These are phyloP conservation scores for Himalopsyche tibetana DNA, from an alignment of 2,888 invertebrate species.

Conservation along the genomic window DNA sequence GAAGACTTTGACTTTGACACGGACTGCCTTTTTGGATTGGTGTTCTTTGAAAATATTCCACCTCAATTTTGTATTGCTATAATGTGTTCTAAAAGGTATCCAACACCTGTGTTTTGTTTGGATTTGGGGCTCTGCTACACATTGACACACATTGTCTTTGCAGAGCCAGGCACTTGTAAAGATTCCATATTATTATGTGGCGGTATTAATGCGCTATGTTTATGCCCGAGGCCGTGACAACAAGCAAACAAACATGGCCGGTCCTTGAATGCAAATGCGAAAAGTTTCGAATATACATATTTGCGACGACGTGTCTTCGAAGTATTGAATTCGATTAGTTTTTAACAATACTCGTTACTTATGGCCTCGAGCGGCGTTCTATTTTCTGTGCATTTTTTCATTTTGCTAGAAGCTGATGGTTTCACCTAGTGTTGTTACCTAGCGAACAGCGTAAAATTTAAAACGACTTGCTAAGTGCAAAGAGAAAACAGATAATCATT, in stretches of 20 bases:
- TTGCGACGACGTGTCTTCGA: slow-evolving; percentile 11
- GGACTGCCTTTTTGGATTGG: no score
- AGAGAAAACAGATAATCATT: no score
- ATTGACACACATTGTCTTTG: slow-evolving; percentile 3
- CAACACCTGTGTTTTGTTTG: neutral
- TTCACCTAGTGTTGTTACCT: no score
- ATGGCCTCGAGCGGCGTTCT: neutral
- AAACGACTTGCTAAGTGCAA: no score
- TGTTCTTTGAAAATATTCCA: no score
- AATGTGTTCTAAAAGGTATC: neutral
- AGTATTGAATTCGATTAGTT: slow-evolving; percentile 4
- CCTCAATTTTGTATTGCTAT: no score
- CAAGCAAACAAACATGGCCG: neutral
- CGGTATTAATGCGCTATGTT: slow-evolving; percentile 13
- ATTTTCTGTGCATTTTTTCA: neutral
- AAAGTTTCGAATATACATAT: slow-evolving; percentile 18
- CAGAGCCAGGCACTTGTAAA: slow-evolving; percentile 34
- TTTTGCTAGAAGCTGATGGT: no score
- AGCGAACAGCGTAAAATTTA: no score
- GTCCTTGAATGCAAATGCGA: neutral
- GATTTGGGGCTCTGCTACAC: slow-evolving; percentile 11
- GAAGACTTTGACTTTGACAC: no score
- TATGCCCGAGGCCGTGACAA: slow-evolving; percentile 31
- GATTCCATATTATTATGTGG: slow-evolving; percentile 32
- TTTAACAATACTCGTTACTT: slow-evolving; percentile 27